Evolutionary conservation across 2,888 invertebrate genomes (phyloP).

Genomic region (Phymatocera aterrima): DNA sequence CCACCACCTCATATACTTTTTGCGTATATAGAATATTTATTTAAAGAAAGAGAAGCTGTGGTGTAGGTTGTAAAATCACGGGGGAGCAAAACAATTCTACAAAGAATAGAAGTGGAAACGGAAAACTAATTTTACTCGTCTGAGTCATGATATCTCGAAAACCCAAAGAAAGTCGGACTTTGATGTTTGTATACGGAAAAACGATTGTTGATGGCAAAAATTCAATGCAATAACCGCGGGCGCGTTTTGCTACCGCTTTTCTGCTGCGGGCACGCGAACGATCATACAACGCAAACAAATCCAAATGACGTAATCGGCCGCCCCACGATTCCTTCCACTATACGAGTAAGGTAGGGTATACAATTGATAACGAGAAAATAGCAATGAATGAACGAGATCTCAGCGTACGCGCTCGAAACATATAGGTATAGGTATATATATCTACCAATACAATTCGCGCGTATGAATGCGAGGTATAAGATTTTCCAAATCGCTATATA

Average conservation of each 20-base stretch:
- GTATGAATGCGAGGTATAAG: no score
- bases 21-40: no score
- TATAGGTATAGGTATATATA: not conserved
- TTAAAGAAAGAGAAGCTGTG: no score
- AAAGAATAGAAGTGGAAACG: not conserved
- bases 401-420: not conserved
- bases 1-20: no score
- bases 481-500: no score
- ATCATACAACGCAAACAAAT: slow-evolving; percentile 26
- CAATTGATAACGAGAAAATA: slow-evolving; percentile 23
- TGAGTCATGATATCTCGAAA: not conserved
- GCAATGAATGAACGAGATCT: slow-evolving; percentile 27
- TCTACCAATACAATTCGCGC: not conserved
- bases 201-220: not conserved
- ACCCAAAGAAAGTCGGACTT: not conserved
- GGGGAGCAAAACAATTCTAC: no score
- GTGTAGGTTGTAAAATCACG: no score
- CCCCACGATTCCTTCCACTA: slow-evolving; percentile 10
- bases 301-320: slow-evolving; percentile 20
- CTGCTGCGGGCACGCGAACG: not conserved
- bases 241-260: not conserved
- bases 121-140: not conserved
- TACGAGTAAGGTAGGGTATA: not conserved
- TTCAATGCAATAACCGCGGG: not conserved
- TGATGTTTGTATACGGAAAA: not conserved